Percentiles rank a stretch among this genome's conserved stretches.
Evolutionary conservation across 2,113 vertebrate species (phyloP).

Genomic region (Macrotis lagotis): DNA sequence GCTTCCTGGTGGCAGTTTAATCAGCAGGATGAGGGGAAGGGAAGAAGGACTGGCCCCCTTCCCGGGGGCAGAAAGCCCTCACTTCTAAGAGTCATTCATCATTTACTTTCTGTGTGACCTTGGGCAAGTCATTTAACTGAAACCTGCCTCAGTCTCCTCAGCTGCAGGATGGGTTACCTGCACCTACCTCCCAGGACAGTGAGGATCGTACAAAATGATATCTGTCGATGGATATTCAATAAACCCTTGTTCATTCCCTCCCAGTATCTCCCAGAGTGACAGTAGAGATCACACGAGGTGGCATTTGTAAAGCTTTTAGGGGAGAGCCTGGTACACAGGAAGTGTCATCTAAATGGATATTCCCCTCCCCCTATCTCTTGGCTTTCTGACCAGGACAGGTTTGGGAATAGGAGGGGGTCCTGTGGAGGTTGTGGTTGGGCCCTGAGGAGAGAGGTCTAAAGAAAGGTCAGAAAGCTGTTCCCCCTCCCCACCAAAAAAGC

Average conservation of each 20-base stretch:
- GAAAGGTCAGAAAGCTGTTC: not conserved
- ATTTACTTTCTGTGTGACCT: not conserved
- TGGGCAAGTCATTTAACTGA: not conserved
- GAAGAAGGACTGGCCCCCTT: not conserved
- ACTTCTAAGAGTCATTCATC: not conserved
- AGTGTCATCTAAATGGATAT: not conserved
- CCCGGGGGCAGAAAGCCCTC: not conserved
- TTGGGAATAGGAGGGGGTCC: too few relatives aligned
- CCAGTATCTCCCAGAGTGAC: not conserved
- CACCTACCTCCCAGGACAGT: too few relatives aligned
- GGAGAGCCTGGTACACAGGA: not conserved
- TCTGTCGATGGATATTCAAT: not conserved
- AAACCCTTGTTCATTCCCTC: not conserved
- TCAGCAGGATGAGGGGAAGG: too few relatives aligned
- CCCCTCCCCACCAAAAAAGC: too few relatives aligned
- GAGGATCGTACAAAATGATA: too few relatives aligned
- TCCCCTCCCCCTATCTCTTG: not conserved
- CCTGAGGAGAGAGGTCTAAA: not conserved
- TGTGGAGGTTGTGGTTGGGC: not conserved
- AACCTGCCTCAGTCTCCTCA: too few relatives aligned
- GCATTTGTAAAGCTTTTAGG: not conserved
- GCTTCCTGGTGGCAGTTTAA: not conserved
- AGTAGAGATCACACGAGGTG: not conserved
- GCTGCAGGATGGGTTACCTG: too few relatives aligned
- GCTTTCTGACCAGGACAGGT: not conserved